phyloP scores from a whole-genome alignment of 2,888 invertebrate species.

The Punctoribates punctum region DNA sequence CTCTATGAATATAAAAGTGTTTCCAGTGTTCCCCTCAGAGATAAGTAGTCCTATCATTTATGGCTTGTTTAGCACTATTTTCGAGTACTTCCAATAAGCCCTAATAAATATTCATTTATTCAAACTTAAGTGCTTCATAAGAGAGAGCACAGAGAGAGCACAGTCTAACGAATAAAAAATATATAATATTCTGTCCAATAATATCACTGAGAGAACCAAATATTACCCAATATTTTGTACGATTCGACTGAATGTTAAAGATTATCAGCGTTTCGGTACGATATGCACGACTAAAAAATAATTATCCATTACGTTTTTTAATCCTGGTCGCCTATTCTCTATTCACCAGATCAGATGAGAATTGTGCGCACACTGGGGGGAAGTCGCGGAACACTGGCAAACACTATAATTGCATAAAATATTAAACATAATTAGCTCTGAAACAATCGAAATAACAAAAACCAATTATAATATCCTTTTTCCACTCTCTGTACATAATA shows the following conservation, averaged over 20 bases:
- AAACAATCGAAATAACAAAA: constrained; percentile 21
- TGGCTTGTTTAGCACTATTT: constrained; percentile 36
- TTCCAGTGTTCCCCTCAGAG: constrained; percentile 22
- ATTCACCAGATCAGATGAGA: not conserved
- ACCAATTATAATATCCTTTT: not conserved
- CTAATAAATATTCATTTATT: constrained; percentile 38
- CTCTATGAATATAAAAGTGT: constrained; percentile 33
- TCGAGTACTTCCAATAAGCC: constrained; percentile 33
- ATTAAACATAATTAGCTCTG: constrained; percentile 17
- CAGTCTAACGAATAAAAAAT: constrained; percentile 4
- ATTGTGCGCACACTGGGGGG: too few relatives aligned
- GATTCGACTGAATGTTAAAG: not conserved
- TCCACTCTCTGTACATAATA: not conserved
- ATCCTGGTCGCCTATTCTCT: not conserved
- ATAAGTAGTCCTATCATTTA: constrained; percentile 38
- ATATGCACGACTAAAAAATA: constrained; percentile 23
- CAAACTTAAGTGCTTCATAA: constrained; percentile 35
- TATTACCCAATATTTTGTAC: not conserved
- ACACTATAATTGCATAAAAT: constrained; percentile 23
- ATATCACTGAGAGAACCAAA: not conserved
- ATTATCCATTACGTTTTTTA: constrained; percentile 15
- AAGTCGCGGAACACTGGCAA: not conserved
- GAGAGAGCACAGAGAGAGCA: not conserved
- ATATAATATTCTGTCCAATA: not conserved
- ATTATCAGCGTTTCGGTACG: not conserved